These are phyloP conservation scores for Spatula clypeata DNA, from an alignment of 2,797 vertebrate genomes.

Conservation along the genomic window DNA sequence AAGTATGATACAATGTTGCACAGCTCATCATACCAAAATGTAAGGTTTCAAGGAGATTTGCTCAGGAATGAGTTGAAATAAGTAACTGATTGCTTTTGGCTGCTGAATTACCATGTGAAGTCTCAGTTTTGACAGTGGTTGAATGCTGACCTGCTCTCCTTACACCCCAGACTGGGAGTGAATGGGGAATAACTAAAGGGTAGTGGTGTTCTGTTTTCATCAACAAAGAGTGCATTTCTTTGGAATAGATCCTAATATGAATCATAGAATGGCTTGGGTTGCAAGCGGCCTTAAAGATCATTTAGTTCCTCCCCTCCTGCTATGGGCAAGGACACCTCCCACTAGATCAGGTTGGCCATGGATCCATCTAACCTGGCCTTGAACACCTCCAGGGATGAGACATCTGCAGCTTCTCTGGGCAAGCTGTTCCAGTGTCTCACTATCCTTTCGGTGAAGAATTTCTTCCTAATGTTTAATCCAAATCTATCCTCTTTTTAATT, in stretches of 20 bases:
- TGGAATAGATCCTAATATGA: fast-evolving
- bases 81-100: neutral
- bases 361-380: too few species aligned
- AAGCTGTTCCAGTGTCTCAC: too few species aligned
- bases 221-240: neutral
- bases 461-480: too few species aligned
- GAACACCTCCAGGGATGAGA: too few species aligned
- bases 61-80: neutral
- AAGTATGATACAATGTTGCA: fast-evolving
- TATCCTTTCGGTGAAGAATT: too few species aligned
- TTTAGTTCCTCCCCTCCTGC: too few species aligned
- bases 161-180: neutral
- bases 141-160: neutral
- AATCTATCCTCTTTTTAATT: too few species aligned
- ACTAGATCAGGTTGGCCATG: too few species aligned
- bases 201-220: neutral
- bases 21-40: neutral
- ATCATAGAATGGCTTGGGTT: too few species aligned
- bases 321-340: too few species aligned
- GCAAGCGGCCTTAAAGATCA: too few species aligned
- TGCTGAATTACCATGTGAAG: neutral
- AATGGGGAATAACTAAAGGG: neutral
- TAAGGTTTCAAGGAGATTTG: neutral
- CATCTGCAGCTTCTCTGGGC: too few species aligned
- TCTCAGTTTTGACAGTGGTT: neutral